Evolutionary conservation across 2,113 vertebrate species (phyloP).

Genomic region (Dicerorhinus sumatrensis): DNA sequence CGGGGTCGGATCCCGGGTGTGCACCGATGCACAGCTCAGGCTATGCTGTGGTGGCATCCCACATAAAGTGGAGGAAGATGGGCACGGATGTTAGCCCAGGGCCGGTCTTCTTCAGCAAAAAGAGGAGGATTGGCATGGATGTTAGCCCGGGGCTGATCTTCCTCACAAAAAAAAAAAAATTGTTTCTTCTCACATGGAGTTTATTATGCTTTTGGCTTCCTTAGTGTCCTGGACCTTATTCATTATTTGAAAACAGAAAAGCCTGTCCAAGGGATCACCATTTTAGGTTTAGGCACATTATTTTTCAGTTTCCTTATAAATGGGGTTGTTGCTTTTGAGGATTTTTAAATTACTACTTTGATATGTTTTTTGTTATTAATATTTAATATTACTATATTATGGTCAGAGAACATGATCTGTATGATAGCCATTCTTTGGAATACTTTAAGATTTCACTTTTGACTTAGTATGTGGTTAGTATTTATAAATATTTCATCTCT

Average conservation of each 20-base stretch:
- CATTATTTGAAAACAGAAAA: constrained; percentile 1
- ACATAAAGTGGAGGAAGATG: no score
- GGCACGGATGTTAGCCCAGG: no score
- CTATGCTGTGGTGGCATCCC: no score
- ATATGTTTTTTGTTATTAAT: background rate
- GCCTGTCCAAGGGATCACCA: background rate
- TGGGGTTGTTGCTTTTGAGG: background rate
- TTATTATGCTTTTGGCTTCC: background rate
- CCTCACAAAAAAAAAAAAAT: background rate
- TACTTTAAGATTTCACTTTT: background rate
- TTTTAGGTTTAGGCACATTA: background rate
- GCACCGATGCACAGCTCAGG: no score
- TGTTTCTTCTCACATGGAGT: background rate
- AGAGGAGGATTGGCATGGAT: no score
- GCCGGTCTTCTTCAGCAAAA: no score
- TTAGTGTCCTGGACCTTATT: background rate
- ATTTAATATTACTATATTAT: background rate
- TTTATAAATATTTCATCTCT: constrained; percentile 23
- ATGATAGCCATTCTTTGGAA: background rate
- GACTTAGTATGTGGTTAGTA: background rate
- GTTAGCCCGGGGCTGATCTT: no score
- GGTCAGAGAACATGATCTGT: background rate
- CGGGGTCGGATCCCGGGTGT: no score
- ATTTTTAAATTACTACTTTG: constrained; percentile 29
- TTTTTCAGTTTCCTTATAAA: constrained; percentile 22